These are phyloP conservation scores for Campoplex capitator DNA, from an alignment of 2,888 invertebrate species.

Conservation along the genomic window DNA sequence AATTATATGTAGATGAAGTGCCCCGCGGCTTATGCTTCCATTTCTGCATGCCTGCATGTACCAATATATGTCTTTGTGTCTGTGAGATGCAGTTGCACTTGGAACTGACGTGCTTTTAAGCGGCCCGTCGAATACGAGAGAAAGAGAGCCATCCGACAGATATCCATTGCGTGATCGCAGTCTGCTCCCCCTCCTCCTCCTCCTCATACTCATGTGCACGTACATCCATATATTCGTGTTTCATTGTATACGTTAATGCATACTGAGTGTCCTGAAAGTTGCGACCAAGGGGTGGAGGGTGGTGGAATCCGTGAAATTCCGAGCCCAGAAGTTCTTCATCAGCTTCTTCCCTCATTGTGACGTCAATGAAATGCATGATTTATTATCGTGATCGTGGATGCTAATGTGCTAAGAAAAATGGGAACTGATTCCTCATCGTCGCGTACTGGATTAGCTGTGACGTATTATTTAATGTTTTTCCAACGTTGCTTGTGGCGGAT, in stretches of 20 bases:
- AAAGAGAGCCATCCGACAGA: constrained; percentile 62
- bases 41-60: constrained; percentile 31
- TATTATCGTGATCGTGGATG: neutral
- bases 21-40: constrained; percentile 61
- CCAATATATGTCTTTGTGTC: neutral
- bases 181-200: constrained; percentile 14
- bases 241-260: neutral
- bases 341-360: neutral
- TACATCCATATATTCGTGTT: neutral
- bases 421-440: neutral
- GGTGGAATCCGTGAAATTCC: neutral
- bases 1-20: constrained; percentile 68
- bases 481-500: too few species aligned
- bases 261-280: constrained; percentile 18
- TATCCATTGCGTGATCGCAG: constrained; percentile 66
- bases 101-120: constrained; percentile 63
- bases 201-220: too few species aligned
- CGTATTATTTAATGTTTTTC: neutral
- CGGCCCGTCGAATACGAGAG: constrained; percentile 62
- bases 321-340: neutral
- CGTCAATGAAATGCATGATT: neutral
- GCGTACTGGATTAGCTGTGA: neutral
- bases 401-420: too few species aligned
- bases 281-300: neutral
- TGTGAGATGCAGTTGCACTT: constrained; percentile 56